A percentile compares a stretch with the other conserved stretches of the same genome.
Conservation (phyloP, 2,113 vertebrate genomes). For the Ammodytes marinus region DNA sequence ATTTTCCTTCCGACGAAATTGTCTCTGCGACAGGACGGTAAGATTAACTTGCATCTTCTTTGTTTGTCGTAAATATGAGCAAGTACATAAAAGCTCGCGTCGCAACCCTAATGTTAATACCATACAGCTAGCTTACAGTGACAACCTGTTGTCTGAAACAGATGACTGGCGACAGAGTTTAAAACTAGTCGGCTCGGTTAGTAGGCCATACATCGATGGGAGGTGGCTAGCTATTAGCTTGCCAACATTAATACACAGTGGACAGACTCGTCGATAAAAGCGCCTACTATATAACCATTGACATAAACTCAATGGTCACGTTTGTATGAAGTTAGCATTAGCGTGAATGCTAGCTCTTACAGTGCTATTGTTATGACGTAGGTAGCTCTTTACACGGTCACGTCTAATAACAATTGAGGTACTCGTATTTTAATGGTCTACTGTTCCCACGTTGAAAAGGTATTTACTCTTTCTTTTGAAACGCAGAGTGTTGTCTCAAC, state of each 20-base stretch:
- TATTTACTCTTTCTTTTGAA: neutral
- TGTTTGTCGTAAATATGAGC: neutral
- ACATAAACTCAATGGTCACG: neutral
- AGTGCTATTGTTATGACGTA: slow-evolving; percentile 29
- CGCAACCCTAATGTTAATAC: neutral
- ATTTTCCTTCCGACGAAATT: neutral
- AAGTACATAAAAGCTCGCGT: neutral
- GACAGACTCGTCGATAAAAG: neutral
- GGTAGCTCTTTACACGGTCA: neutral
- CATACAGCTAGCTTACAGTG: slow-evolving; percentile 1
- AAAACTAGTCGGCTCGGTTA: neutral
- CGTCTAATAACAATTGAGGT: neutral
- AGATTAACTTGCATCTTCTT: neutral
- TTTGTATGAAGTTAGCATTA: slow-evolving; percentile 57
- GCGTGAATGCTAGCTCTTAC: slow-evolving; percentile 27
- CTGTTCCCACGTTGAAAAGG: neutral
- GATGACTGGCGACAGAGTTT: slow-evolving; percentile 11
- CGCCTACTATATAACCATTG: neutral
- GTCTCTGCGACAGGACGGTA: neutral
- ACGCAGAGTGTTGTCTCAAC: neutral
- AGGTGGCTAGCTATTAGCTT: accelerated
- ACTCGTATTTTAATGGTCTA: neutral
- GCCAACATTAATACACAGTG: neutral
- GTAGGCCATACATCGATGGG: neutral
- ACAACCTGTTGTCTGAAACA: slow-evolving; percentile 71